A percentile compares a stretch with the other conserved stretches of the same genome.
These are phyloP conservation scores for Nyctalus aviator DNA, from an alignment of 2,797 vertebrate species.

Conservation along the genomic window DNA sequence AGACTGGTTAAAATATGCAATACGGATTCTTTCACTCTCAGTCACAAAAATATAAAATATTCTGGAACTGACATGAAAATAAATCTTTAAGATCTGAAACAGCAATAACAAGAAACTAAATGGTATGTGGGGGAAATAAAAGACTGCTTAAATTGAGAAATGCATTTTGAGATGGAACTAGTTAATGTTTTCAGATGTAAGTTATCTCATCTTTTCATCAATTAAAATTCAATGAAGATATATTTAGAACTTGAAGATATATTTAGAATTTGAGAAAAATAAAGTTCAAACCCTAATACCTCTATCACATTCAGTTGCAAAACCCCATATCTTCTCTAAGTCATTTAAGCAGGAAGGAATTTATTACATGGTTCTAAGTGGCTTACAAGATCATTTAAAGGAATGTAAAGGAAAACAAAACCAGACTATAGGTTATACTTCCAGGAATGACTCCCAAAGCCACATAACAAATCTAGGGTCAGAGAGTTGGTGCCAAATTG, in stretches of 20 bases:
- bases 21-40: not conserved
- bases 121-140: not conserved
- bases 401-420: not conserved
- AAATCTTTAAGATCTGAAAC: not conserved
- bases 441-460: not conserved
- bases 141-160: slow-evolving; percentile 1
- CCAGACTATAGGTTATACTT: not conserved
- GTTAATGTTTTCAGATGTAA: not conserved
- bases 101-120: not conserved
- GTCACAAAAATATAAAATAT: not conserved
- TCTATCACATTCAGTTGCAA: not conserved
- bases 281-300: not conserved
- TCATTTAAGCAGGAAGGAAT: slow-evolving; percentile 45
- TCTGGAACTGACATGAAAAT: not conserved
- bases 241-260: slow-evolving; percentile 41
- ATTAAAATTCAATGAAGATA: slow-evolving; percentile 36
- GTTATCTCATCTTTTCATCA: slow-evolving; percentile 46
- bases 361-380: not conserved
- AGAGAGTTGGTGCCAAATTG: not conserved
- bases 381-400: slow-evolving; percentile 7
- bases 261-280: slow-evolving; percentile 33
- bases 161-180: not conserved
- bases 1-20: not conserved
- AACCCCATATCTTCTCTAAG: not conserved
- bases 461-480: not conserved